Percentiles rank a stretch among this genome's conserved stretches.
Evolutionary conservation across 2,113 vertebrate genomes (phyloP).

Genomic region (Pterocles orientalis): DNA sequence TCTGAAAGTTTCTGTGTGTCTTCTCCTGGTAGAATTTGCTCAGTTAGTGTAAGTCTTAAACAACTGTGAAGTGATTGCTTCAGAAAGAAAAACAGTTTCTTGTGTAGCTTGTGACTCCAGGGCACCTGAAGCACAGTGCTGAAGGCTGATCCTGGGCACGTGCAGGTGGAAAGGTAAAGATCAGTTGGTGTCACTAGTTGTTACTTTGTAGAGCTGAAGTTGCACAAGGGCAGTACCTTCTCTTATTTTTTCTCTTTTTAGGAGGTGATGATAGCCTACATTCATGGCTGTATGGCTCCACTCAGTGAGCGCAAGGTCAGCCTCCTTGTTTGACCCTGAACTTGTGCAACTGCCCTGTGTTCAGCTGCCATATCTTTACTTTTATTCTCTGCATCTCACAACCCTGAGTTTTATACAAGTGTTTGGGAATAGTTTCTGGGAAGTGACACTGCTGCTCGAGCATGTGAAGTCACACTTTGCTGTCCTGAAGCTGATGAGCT

Average conservation of each 20-base stretch:
- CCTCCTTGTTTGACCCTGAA: not conserved
- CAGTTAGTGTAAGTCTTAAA: not conserved
- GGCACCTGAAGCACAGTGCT: not conserved
- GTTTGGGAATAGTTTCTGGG: not conserved
- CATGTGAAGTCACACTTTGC: not conserved
- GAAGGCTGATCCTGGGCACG: rapidly evolving
- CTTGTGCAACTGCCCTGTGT: not conserved
- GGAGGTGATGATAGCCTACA: not conserved
- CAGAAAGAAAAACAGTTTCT: not conserved
- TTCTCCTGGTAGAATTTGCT: not conserved
- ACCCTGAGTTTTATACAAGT: not conserved
- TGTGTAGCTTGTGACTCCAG: not conserved
- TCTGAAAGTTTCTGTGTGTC: not conserved
- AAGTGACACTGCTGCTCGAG: not conserved
- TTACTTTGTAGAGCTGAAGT: not conserved
- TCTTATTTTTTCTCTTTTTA: not conserved
- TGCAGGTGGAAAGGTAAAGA: not conserved
- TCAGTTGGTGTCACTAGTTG: not conserved
- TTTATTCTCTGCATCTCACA: not conserved
- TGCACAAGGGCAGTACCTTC: not conserved
- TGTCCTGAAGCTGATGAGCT: not conserved
- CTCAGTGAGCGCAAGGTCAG: not conserved
- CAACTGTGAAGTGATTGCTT: not conserved
- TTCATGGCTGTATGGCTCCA: not conserved
- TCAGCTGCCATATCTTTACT: not conserved